Conservation (phyloP, 2,888 invertebrate genomes). For the Nymphalis polychloros region DNA sequence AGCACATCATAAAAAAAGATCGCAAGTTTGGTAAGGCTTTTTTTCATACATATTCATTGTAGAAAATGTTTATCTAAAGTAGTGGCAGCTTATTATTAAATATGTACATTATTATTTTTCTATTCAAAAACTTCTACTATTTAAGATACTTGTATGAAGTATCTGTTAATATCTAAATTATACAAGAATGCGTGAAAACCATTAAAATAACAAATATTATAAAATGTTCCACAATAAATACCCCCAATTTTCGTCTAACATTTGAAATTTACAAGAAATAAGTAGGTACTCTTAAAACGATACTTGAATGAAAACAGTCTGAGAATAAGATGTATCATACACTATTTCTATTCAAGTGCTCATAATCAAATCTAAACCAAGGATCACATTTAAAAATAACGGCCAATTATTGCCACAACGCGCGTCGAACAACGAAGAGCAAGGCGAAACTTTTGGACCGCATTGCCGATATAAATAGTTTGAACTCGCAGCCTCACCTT, state of each 20-base stretch:
- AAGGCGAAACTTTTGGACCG: slow-evolving; percentile 30
- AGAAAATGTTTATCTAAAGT: not conserved
- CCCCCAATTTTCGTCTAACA: too few species aligned
- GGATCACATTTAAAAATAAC: slow-evolving; percentile 18
- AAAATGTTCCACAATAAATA: too few species aligned
- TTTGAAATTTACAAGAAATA: too few species aligned
- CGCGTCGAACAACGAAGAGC: slow-evolving; percentile 28
- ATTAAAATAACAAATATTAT: too few species aligned
- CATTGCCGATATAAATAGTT: slow-evolving; percentile 28
- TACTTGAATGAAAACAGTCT: too few species aligned
- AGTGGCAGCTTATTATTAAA: not conserved
- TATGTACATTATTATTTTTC: too few species aligned
- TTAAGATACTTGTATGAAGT: too few species aligned
- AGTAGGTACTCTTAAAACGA: too few species aligned
- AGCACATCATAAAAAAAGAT: slow-evolving; percentile 88
- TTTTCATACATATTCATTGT: too few species aligned
- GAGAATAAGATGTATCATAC: not conserved
- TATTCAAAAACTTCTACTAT: too few species aligned
- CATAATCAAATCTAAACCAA: slow-evolving; percentile 12
- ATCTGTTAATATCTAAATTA: not conserved
- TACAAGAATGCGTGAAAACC: too few species aligned
- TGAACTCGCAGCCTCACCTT: slow-evolving; percentile 31
- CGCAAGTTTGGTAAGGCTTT: slow-evolving; percentile 83
- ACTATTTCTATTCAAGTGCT: slow-evolving; percentile 5
- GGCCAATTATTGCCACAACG: slow-evolving; percentile 27